These are phyloP conservation scores for Fistularia tabacaria DNA, from an alignment of 2,797 vertebrate genomes.

Conservation along the genomic window DNA sequence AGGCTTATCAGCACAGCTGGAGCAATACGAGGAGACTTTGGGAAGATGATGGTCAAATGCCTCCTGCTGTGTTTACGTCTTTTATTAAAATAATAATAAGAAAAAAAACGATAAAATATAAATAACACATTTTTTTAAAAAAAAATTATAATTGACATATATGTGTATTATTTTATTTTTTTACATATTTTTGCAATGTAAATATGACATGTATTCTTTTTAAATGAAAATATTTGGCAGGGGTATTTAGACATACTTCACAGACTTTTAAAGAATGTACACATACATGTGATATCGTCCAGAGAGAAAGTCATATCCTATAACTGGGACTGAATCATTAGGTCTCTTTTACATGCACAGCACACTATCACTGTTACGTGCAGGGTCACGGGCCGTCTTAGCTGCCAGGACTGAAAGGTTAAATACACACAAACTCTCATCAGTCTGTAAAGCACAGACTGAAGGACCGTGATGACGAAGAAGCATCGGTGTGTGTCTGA, in stretches of 20 bases:
- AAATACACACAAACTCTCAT: conserved; percentile 10
- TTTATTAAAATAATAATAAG: too few species aligned
- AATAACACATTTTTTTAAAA: too few species aligned
- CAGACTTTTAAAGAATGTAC: not conserved
- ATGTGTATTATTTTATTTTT: too few species aligned
- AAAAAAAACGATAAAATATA: too few species aligned
- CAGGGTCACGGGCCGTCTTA: conserved; percentile 28
- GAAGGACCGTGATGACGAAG: conserved; percentile 1
- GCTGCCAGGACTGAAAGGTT: conserved; percentile 34
- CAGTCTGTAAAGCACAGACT: conserved; percentile 1
- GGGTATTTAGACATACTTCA: too few species aligned
- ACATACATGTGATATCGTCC: not conserved
- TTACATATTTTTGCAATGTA: too few species aligned
- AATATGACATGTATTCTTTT: too few species aligned
- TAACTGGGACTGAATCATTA: conserved; percentile 15
- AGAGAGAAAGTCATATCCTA: not conserved
- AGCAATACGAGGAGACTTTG: conserved; percentile 62
- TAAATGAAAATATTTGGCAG: too few species aligned
- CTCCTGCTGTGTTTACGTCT: conserved; percentile 32
- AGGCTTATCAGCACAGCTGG: conserved; percentile 63
- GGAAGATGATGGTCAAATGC: conserved; percentile 48
- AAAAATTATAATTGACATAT: too few species aligned
- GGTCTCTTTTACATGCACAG: conserved; percentile 23
- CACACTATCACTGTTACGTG: conserved; percentile 32
- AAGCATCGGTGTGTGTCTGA: conserved; percentile 1